Percentiles rank a stretch among this genome's conserved stretches.
phyloP scores from a whole-genome alignment of 1,140 invertebrate species.

The Papilio glaucus region DNA sequence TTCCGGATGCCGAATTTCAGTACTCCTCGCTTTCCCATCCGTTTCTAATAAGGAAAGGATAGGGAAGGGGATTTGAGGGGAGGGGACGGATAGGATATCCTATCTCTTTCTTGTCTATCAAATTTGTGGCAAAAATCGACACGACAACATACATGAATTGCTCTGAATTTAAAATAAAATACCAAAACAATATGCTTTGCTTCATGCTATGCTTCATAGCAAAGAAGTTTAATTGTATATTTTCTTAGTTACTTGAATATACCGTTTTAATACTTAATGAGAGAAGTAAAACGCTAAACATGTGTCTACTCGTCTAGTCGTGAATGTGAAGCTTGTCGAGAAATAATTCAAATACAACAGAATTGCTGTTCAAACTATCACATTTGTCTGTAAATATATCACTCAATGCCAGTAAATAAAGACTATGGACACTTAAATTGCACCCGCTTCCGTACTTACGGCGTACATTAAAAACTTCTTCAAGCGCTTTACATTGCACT shows the following conservation, averaged over 20 bases:
- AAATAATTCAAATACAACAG: constrained; percentile 49
- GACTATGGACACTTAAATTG: constrained; percentile 71
- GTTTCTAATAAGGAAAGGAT: too few relatives aligned
- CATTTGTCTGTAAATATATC: constrained; percentile 71
- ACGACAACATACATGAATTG: too few relatives aligned
- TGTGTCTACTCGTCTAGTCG: constrained; percentile 31
- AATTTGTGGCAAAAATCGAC: too few relatives aligned
- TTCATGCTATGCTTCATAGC: too few relatives aligned
- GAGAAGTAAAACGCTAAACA: constrained; percentile 35
- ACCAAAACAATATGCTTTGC: too few relatives aligned
- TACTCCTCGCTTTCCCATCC: too few relatives aligned
- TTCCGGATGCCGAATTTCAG: too few relatives aligned
- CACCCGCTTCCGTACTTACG: constrained; percentile 64
- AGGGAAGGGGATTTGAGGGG: too few relatives aligned
- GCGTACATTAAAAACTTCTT: constrained; percentile 56
- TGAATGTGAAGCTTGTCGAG: constrained; percentile 46
- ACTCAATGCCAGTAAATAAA: constrained; percentile 67
- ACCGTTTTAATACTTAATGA: constrained; percentile 19
- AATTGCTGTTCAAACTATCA: constrained; percentile 59
- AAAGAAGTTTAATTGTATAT: too few relatives aligned
- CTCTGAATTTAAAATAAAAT: too few relatives aligned
- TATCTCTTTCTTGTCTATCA: too few relatives aligned
- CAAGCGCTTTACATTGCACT: constrained; percentile 40
- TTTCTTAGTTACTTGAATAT: neutral
- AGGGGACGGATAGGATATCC: too few relatives aligned